Evolutionary conservation across 2,113 vertebrate species (phyloP), one percentile per base, ranked within the genome.

Genomic region (Echinops telfairi): DNA sequence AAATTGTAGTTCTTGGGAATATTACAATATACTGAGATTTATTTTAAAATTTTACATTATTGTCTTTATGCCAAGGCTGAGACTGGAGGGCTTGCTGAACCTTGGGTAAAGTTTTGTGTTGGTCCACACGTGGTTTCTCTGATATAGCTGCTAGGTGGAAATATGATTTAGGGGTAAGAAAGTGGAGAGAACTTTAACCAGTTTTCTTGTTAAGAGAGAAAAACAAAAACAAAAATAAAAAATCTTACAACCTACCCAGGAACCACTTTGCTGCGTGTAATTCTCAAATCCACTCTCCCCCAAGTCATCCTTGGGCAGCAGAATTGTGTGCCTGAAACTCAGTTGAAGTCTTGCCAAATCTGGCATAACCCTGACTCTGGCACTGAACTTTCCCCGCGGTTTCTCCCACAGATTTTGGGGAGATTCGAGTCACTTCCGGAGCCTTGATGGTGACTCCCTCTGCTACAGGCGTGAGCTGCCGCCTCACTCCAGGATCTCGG

Each of bases 181-280:
- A 91, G 22, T 76, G 66, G 58, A 89, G 36, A 79, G 43, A 83
- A n/a, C 81, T 83, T 64, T 58, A 8, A 22, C 57, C 47, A 16
- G 17, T 66, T 89, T 86, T 29, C n/a, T 91, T 84, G 93, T 66
- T 53, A 89, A 89, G 68, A 40, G 25, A 70, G 12, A 93, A 87
- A 40, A 75, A 79, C 12, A 68, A 38, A 53, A 53, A 10, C 12
- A 6, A 53, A 53, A 53, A 10, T 11, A 6, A 53, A 53, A 53
- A 53, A 53, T 53, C 47, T 53, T 53, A 53, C 47, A 53, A 53
- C 47, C 47, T 53, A 77, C 23, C 31, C 57, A 27, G 31, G 29
- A 40, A 31, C 22, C 73, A 70, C 29, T 87, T 25, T 33, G 38
- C 68, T 79, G 33, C 4, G 19, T 16, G 1, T 43, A 47, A 25